These are phyloP conservation scores for Pseudomyrmex dendroicus DNA, from an alignment of 1,140 invertebrate genomes.

Conservation along the genomic window DNA sequence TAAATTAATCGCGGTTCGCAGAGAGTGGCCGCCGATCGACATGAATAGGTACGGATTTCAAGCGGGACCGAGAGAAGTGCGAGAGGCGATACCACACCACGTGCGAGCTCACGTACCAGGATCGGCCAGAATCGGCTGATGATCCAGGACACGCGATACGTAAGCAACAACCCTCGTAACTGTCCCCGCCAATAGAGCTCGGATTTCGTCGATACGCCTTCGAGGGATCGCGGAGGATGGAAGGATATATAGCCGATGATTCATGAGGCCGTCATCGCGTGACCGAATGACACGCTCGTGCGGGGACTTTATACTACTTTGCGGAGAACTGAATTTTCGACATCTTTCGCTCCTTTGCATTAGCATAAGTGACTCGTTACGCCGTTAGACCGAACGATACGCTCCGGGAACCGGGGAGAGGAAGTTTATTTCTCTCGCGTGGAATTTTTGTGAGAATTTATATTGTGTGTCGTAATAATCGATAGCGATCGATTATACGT, in stretches of 20 bases:
- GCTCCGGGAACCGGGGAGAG: background rate
- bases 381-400: background rate
- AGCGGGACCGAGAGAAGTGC: slow-evolving; percentile 38
- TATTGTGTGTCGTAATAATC: background rate
- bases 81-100: slow-evolving; percentile 10
- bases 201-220: slow-evolving; percentile 52
- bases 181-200: slow-evolving; percentile 39
- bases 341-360: slow-evolving; percentile 17
- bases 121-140: slow-evolving; percentile 41
- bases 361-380: slow-evolving; percentile 54
- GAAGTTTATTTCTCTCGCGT: no score
- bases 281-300: slow-evolving; percentile 57
- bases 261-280: slow-evolving; percentile 58
- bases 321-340: background rate
- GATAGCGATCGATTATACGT: no score
- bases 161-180: background rate
- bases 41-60: slow-evolving; percentile 45
- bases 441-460: background rate
- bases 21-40: slow-evolving; percentile 43
- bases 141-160: slow-evolving; percentile 55
- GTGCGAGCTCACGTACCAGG: slow-evolving; percentile 32
- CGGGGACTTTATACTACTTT: slow-evolving; percentile 15
- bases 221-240: background rate
- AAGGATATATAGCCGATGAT: slow-evolving; percentile 44
- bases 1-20: slow-evolving; percentile 61